These are phyloP conservation scores for Podabrus alpinus DNA, from an alignment of 2,888 invertebrate genomes.

Conservation along the genomic window DNA sequence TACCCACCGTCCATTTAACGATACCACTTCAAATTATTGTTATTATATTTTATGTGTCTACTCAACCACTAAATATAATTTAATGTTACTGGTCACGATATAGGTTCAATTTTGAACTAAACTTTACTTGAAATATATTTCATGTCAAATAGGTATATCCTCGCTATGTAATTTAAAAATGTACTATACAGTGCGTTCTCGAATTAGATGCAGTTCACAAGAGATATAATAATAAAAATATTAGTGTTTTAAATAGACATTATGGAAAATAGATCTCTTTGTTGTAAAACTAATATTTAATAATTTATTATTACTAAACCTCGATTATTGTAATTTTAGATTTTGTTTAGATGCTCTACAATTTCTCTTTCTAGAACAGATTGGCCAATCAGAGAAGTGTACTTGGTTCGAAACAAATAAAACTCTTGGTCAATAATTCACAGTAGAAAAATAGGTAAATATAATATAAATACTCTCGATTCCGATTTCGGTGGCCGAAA, in stretches of 20 bases:
- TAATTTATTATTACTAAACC: background rate
- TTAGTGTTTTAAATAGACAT: background rate
- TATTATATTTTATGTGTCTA: slow-evolving; percentile 43
- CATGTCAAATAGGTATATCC: background rate
- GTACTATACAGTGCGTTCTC: background rate
- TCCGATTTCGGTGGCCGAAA: too few species aligned
- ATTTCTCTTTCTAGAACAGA: background rate
- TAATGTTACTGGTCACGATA: slow-evolving; percentile 16
- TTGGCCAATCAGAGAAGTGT: background rate
- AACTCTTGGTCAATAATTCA: background rate
- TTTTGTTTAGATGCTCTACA: background rate
- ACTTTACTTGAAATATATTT: background rate
- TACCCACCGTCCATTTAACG: slow-evolving; percentile 43
- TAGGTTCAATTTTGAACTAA: background rate
- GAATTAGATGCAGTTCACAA: too few species aligned
- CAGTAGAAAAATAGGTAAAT: too few species aligned
- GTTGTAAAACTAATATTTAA: background rate
- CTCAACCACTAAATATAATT: slow-evolving; percentile 27
- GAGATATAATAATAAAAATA: background rate
- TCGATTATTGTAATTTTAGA: background rate
- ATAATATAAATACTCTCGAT: too few species aligned
- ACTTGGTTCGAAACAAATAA: background rate
- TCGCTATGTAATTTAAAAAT: background rate
- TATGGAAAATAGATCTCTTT: too few species aligned
- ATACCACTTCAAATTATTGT: slow-evolving; percentile 45